These are phyloP conservation scores for Apodemus speciosus DNA, from an alignment of 2,113 vertebrate species.

Conservation along the genomic window DNA sequence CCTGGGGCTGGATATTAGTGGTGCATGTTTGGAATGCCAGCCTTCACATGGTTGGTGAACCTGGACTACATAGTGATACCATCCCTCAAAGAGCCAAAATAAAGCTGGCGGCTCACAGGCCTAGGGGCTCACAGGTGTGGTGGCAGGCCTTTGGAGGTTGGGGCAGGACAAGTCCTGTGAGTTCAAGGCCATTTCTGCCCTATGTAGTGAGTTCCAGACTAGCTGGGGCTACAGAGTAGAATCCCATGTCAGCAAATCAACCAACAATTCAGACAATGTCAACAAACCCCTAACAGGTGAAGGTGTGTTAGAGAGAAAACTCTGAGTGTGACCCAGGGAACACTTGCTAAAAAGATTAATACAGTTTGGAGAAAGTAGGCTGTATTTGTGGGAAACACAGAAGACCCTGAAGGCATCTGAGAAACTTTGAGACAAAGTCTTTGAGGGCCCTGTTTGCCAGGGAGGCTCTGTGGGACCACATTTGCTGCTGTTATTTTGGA, in stretches of 20 bases:
- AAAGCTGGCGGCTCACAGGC: neutral
- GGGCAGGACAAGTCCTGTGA: neutral
- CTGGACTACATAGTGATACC: neutral
- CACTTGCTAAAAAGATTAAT: neutral
- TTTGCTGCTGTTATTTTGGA: neutral
- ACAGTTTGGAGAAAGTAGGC: neutral
- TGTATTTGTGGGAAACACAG: neutral
- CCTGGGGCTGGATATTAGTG: too few species aligned
- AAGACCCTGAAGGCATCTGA: neutral
- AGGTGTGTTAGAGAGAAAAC: neutral
- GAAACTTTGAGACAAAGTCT: neutral
- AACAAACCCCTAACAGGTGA: neutral
- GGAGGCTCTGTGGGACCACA: too few species aligned
- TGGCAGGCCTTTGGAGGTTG: neutral
- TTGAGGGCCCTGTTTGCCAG: neutral
- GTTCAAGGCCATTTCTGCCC: neutral
- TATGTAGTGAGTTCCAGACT: neutral
- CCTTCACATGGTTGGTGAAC: too few species aligned
- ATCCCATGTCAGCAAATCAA: neutral
- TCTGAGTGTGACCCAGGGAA: neutral
- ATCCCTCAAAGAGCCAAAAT: neutral
- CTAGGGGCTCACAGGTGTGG: neutral
- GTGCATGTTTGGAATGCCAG: neutral
- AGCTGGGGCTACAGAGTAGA: neutral
- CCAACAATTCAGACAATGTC: neutral